These are phyloP conservation scores for Drosophila fuyamai DNA, from an alignment of 1,140 invertebrate species.

Conservation along the genomic window DNA sequence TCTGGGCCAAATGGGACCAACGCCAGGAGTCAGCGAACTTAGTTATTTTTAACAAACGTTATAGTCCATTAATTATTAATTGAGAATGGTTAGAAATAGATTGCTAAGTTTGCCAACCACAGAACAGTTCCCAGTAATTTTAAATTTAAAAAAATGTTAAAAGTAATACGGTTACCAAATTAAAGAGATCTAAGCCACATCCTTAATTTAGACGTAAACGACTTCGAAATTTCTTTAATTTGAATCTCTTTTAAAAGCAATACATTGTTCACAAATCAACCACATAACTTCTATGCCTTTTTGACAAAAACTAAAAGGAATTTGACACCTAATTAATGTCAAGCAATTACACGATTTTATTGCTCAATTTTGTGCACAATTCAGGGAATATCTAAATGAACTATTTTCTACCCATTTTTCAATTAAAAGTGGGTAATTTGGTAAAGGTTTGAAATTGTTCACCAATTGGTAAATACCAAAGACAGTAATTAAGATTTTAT, in stretches of 20 bases:
- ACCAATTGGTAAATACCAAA: background rate
- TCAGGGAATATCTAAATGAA: no score
- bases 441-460: background rate
- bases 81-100: background rate
- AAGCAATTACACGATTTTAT: no score
- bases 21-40: constrained; percentile 18
- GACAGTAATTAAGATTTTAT: background rate
- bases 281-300: background rate
- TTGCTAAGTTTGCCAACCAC: no score
- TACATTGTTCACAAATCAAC: background rate
- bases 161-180: no score
- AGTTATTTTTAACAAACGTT: background rate
- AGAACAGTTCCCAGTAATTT: no score
- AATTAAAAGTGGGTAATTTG: background rate
- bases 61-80: background rate
- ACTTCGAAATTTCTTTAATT: no score
- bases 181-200: no score
- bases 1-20: background rate
- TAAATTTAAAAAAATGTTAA: no score
- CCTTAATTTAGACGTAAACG: no score
- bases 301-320: background rate
- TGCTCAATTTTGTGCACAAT: no score
- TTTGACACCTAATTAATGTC: background rate
- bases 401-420: no score
- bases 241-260: no score